These are phyloP conservation scores for Heliothis subflexa DNA, from an alignment of 1,140 invertebrate genomes.

Conservation along the genomic window DNA sequence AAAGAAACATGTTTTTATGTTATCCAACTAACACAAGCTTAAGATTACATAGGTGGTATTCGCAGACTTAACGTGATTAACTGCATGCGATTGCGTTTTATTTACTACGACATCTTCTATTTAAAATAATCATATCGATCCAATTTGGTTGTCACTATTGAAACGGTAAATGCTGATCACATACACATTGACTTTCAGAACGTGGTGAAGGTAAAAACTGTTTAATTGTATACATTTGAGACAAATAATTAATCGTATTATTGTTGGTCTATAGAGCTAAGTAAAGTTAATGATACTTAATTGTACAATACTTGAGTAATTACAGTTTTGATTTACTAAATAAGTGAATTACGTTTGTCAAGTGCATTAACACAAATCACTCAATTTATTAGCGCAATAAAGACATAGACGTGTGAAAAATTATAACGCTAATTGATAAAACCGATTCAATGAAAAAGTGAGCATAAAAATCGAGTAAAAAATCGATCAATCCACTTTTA, in stretches of 20 bases:
- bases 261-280: neutral
- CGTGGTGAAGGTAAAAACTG: too few relatives aligned
- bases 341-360: slow-evolving; percentile 7
- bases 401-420: slow-evolving; percentile 42
- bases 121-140: too few relatives aligned
- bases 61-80: too few relatives aligned
- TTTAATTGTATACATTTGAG: too few relatives aligned
- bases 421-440: slow-evolving; percentile 33
- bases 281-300: neutral
- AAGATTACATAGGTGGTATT: too few relatives aligned
- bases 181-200: too few relatives aligned
- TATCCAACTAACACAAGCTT: too few relatives aligned
- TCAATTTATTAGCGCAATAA: slow-evolving; percentile 28
- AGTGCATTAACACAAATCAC: slow-evolving; percentile 22
- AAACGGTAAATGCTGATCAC: too few relatives aligned
- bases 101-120: too few relatives aligned
- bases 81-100: too few relatives aligned
- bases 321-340: slow-evolving; percentile 8
- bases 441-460: slow-evolving; percentile 14
- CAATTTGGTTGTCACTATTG: too few relatives aligned
- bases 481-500: slow-evolving; percentile 44
- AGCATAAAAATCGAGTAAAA: slow-evolving; percentile 33
- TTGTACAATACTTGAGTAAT: slow-evolving; percentile 11
- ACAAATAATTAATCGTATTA: neutral
- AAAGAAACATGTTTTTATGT: too few relatives aligned